phyloP scores from a whole-genome alignment of 2,113 vertebrate species.

The Tiliqua scincoides region DNA sequence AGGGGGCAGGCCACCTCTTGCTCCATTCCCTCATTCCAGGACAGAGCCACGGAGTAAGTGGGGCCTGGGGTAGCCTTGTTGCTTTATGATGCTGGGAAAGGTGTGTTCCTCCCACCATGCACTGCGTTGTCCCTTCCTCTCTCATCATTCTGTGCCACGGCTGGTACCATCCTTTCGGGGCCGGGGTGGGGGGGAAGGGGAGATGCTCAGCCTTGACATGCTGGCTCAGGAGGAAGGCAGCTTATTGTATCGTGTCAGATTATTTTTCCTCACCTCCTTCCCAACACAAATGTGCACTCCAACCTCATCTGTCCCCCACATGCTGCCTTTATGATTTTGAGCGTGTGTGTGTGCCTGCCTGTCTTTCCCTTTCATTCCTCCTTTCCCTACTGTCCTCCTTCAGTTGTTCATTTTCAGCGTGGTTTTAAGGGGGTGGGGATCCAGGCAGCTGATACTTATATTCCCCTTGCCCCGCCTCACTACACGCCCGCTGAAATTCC shows the following conservation, averaged over 20 bases:
- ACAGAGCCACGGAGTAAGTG: constrained; percentile 19
- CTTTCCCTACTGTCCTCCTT: rapidly evolving
- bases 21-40: constrained; percentile 19
- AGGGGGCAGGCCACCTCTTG: constrained; percentile 11
- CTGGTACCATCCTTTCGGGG: not conserved
- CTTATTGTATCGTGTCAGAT: not conserved
- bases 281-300: not conserved
- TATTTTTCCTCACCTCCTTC: not conserved
- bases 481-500: not conserved
- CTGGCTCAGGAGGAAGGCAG: constrained; percentile 12
- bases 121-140: not conserved
- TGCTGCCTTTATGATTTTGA: constrained; percentile 28
- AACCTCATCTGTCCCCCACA: not conserved
- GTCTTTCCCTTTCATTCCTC: not conserved
- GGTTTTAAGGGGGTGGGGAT: not conserved
- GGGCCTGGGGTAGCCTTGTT: constrained; percentile 21
- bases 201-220: constrained; percentile 7
- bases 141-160: not conserved
- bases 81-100: constrained; percentile 28
- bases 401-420: not conserved
- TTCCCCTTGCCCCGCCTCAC: not conserved
- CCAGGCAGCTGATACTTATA: constrained; percentile 4
- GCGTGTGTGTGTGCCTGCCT: not conserved
- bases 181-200: not conserved
- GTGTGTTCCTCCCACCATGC: not conserved